Base-by-base conservation (phyloP, 2,888 invertebrate species). In the Caenorhabditis becei region DNA sequence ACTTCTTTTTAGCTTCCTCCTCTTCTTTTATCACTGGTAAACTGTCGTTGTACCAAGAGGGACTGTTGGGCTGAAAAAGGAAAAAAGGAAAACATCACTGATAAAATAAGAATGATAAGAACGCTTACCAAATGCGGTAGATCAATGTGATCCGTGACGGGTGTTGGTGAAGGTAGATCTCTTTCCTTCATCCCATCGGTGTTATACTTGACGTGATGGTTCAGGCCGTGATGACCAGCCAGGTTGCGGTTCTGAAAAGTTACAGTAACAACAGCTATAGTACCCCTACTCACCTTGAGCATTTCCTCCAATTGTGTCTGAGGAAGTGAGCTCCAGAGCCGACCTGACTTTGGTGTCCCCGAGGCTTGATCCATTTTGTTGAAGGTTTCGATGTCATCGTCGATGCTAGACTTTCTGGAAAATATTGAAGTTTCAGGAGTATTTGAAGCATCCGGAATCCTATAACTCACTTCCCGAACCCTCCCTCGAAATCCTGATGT, bases 11-110 rank as follows among this genome's bases (percentile, higher is more conserved):
- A 0, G 77, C 72, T 23, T 75, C 77, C 16, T 84, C 85, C 41
- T 88, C 88, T 77, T 88, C 88, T 47, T 85, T 74, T 23, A 87
- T 87, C 1, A 87, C 83, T 10, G 85, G 85, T n/a, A 87, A 69
- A 66, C 81, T 78, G 10, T 88, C 88, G 56, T 84, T 85, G 28
- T 61, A 77, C 81, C 81, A 81, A 0, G 72, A 63, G 10, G 75
- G 71, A 47, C 28, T 71, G 8, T 14, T 51, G 2, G 70, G 65
- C n/a, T 47, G 61, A n/a, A n/a, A n/a, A n/a, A n/a, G n/a, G n/a
- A n/a, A n/a, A 24, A 70, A 47, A n/a, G 16, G 24, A 3, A 14
- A n/a, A n/a, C n/a, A n/a, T n/a, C n/a, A n/a, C n/a, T n/a, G n/a
- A n/a, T n/a, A n/a, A n/a, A n/a, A n/a, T n/a, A n/a, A n/a, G n/a